These are phyloP conservation scores for fruit fly (Drosophila melanogaster) DNA, from an alignment of 1,140 invertebrate genomes.

Conservation along the genomic window Release_6_plus_ISO1_MT NC_004354.4:4530501-4531000, in stretches of 20 bases:
- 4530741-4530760: constrained; percentile 23
- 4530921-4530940: constrained; percentile 29
- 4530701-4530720: background rate
- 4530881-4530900: constrained; percentile 43
- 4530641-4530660: constrained; percentile 73
- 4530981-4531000: constrained; percentile 63
- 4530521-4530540: background rate
- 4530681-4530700: constrained; percentile 9
- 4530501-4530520: background rate
- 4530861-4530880: constrained; percentile 54
- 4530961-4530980: constrained; percentile 43
- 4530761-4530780: constrained; percentile 1
- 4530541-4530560: constrained; percentile 6
- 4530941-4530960: constrained; percentile 34
- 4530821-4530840: constrained; percentile 32
- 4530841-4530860: constrained; percentile 26
- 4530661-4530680: constrained; percentile 39
- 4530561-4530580: constrained; percentile 25
- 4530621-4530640: constrained; percentile 16
- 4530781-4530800: constrained; percentile 1
- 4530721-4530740: background rate
- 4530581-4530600: constrained; percentile 61
- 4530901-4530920: background rate
- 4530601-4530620: constrained; percentile 37
- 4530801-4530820: constrained; percentile 12